Evolutionary conservation across 2,888 invertebrate genomes (phyloP).

Genomic region (Cataglyphis cursor): DNA sequence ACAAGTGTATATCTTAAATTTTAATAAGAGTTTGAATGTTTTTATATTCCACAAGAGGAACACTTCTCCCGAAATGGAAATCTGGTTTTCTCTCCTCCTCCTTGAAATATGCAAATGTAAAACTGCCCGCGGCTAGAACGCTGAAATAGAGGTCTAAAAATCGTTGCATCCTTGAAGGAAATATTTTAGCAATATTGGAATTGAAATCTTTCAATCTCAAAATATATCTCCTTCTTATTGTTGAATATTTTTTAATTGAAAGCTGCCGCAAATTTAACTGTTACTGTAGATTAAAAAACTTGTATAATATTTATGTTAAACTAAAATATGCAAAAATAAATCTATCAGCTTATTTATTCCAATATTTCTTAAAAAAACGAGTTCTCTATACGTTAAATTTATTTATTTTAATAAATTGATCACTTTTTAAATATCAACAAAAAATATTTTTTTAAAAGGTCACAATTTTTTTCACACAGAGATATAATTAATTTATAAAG

Average conservation of each 20-base stretch:
- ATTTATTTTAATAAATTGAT: neutral
- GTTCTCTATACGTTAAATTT: neutral
- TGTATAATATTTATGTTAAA: neutral
- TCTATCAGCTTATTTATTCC: neutral
- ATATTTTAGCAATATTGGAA: neutral
- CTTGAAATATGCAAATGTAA: slow-evolving; percentile 8
- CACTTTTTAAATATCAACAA: neutral
- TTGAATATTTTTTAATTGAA: neutral
- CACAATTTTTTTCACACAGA: neutral
- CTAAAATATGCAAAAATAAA: neutral
- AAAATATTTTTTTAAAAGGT: neutral
- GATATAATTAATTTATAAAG: neutral
- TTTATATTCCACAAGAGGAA: neutral
- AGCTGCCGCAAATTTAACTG: neutral
- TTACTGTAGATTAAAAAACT: neutral
- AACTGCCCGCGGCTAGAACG: neutral
- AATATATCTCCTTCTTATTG: neutral
- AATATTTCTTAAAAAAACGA: neutral
- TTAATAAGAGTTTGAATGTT: neutral
- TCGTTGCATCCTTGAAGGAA: neutral
- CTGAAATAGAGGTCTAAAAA: neutral
- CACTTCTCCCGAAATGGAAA: slow-evolving; percentile 8
- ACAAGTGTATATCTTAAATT: neutral
- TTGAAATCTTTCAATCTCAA: neutral
- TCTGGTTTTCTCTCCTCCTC: slow-evolving; percentile 8